Percentiles rank a stretch among this genome's conserved stretches.
Evolutionary conservation across 2,888 invertebrate species (phyloP).

Genomic region (Cataglyphis livida): DNA sequence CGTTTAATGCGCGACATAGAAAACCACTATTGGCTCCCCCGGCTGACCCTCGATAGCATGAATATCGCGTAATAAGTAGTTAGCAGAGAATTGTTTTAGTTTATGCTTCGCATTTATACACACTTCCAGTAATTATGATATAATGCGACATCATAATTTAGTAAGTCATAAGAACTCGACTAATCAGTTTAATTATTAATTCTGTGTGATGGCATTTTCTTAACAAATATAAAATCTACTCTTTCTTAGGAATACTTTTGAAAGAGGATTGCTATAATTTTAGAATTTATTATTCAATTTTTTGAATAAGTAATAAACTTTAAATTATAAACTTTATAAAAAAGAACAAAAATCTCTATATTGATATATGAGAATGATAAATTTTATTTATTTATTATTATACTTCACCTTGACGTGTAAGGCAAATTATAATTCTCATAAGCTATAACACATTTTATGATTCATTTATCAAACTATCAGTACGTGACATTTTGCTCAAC

Average conservation of each 20-base stretch:
- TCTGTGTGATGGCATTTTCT: background rate
- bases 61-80: slow-evolving; percentile 41
- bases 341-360: background rate
- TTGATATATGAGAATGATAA: background rate
- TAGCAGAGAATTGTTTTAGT: slow-evolving; percentile 42
- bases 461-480: background rate
- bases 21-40: slow-evolving; percentile 55
- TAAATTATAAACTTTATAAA: background rate
- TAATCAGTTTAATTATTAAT: slow-evolving; percentile 11
- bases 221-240: background rate
- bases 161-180: background rate
- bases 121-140: slow-evolving; percentile 35
- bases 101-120: background rate
- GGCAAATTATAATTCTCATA: background rate
- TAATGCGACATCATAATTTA: background rate
- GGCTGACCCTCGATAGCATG: slow-evolving; percentile 67
- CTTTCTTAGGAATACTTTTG: background rate
- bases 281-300: background rate
- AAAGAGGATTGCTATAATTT: background rate
- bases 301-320: background rate
- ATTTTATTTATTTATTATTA: background rate
- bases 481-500: background rate
- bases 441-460: background rate
- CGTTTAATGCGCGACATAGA: slow-evolving; percentile 49
- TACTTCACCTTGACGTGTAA: background rate